These are phyloP conservation scores for Gracilinanus agilis DNA, from an alignment of 2,113 vertebrate species.

Conservation along the genomic window DNA sequence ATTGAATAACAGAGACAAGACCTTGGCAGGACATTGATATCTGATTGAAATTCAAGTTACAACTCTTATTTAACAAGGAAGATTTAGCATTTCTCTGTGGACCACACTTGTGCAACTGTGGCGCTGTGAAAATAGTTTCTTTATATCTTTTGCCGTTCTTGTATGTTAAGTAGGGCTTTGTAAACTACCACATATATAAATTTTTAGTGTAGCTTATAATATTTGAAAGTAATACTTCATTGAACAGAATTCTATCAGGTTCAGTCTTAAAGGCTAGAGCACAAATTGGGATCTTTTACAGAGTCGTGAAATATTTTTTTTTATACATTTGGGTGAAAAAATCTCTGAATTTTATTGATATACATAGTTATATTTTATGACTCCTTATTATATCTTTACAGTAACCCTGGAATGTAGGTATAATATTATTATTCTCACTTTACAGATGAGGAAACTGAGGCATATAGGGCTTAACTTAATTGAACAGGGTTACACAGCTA, in stretches of 20 bases:
- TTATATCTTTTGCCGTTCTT: constrained; percentile 38
- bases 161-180: constrained; percentile 7
- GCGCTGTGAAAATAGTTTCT: constrained; percentile 54
- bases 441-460: too few relatives aligned
- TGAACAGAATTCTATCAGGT: neutral
- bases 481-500: too few relatives aligned
- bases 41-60: constrained; percentile 69
- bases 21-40: constrained; percentile 54
- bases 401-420: too few relatives aligned
- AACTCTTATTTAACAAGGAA: constrained; percentile 49
- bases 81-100: constrained; percentile 51
- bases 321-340: neutral
- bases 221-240: constrained; percentile 15
- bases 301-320: neutral
- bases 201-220: neutral
- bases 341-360: neutral
- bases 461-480: too few relatives aligned
- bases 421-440: too few relatives aligned
- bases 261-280: constrained; percentile 1
- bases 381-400: too few relatives aligned
- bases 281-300: neutral
- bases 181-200: constrained; percentile 44
- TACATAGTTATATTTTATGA: neutral
- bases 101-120: constrained; percentile 42
- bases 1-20: constrained; percentile 52